Evolutionary conservation across 2,113 vertebrate species (phyloP), one percentile per base, ranked within the genome.

Genomic region (Emydura subglobosa): DNA sequence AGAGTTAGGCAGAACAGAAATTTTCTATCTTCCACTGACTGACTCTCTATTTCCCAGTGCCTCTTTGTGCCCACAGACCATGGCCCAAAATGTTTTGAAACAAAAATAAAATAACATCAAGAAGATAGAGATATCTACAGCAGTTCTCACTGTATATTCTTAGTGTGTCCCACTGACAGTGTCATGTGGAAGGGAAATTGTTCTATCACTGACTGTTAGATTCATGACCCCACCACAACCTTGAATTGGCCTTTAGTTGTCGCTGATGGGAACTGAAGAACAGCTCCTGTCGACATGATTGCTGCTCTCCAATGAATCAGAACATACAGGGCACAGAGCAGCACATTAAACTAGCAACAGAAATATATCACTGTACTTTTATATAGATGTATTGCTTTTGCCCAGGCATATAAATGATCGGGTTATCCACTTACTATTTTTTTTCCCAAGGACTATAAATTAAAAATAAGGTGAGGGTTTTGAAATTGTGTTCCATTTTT

Each of bases 181-280:
- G 97, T 97, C 96, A 96, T 21, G 97, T 68, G 86, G 97, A 98
- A 98, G 96, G 98, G 98, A 98, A 98, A 99, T 98, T 98, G 98
- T 98, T 99, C 98, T 94, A 98, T 99, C 98, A 99, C 98, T 96
- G 94, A 95, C 97, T 97, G 98, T 98, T 98, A 98, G 98, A 99
- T 98, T 99, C 98, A 98, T 98, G 98, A 99, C 98, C 98, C 98
- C 95, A 95, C 98, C 98, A 97, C 98, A 98, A 99, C 98, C 98
- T 99, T 99, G 98, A 99, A 98, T 99, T 99, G 98, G 98, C 98
- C 98, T 98, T 98, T 98, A 98, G 98, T 98, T 98, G 98, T 98
- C 96, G 97, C 98, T 98, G 98, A 99, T 99, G 98, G 98, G 98
- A 98, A 97, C 98, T 98, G 98, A 98, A 98, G 98, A 99, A 98